Evolutionary conservation across 2,113 vertebrate species (phyloP), one percentile per base, ranked within the genome.

Genomic region (Ageneiosus marmoratus): DNA sequence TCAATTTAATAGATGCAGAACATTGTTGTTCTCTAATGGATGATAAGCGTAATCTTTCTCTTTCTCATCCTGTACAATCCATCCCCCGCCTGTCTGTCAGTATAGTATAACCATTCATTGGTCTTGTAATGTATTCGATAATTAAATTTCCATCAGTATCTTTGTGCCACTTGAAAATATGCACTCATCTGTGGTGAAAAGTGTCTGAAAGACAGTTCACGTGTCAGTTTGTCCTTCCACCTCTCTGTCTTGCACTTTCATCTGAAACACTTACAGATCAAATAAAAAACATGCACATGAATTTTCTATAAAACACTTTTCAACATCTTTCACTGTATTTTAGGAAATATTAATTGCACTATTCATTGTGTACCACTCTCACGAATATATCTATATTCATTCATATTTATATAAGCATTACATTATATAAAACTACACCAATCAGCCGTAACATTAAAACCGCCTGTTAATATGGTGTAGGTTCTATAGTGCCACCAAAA

Each of bases 81-180:
- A n/a, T 82, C 70, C 32, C 41, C 34, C 7, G n/a, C 50, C 22
- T 65, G 41, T 76, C 81, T 60, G 46, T 77, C 46, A 67, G n/a
- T 67, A 80, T 44, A 76, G n/a, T 72, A 63, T 18, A 53, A 56
- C 37, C 46, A 76, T 82, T 51, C 58, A 76, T 65, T 46, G 37
- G 29, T 51, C 70, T 76, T 82, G 72, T 76, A 82, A 82, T 53
- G 46, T 53, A 76, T 76, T 65, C 72, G 16, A 53, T 76, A 82
- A 82, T 82, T 75, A 76, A 75, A 76, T 82, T 82, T 82, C 72
- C 72, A 82, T 82, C 80, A 76, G 16, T 81, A 62, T 70, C 56
- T 65, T 82, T 82, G 69, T 82, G 69, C 51, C 53, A 73, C 41
- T 50, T 82, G 58, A 76, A 60, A 65, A 82, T 63, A 62, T 53